Evolutionary conservation across 1,140 invertebrate species (phyloP), one percentile per base, ranked within the genome.

Genomic region (Drosophila pandora): DNA sequence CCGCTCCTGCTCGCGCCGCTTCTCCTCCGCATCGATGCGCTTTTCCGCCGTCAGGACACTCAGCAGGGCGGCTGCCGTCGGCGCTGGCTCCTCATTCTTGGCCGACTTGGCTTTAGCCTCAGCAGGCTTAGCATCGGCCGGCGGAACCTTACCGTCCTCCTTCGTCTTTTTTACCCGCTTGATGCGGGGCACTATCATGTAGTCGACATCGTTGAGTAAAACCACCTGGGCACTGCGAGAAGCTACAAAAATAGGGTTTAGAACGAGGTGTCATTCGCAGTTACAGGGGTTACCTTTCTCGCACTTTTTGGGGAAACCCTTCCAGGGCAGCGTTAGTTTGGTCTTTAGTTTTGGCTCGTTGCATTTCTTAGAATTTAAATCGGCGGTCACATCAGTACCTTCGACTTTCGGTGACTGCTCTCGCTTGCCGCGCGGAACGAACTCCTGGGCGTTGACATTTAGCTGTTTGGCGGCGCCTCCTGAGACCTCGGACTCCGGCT

Each of bases 261-360:
- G 3, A n/a, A 12, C 7, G 13, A 43, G 6, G 41, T 17, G 1
- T 17, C 41, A 21, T 4, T 32, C 7, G 30, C 6, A 8, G 30
- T 8, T n/a, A 12, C 12, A 39, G 5, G 1, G 41, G 2, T 28
- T 55, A 48, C 37, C 5, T 4, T 25, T 64, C 2, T 49, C 25
- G 12, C 21, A 0, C 1, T 55, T 57, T n/a, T 71, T 87, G 3
- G 82, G 82, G 30, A 85, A 85, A 1, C 82, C 81, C 9, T 82
- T 82, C 81, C 81, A 85, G 2, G 82, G 81, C 48, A 82, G 43
- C 7, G 62, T 17, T 0, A 85, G 9, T 7, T 61, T 68, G 0
- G 41, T 41, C 34, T 74, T 47, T 3, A 28, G 3, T 9, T 63
- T 65, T 1, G 23, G 37, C 17, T 30, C 45, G 6, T 52, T 30